These are phyloP conservation scores for Atta colombica DNA, from an alignment of 1,140 invertebrate genomes.

Conservation along the genomic window DNA sequence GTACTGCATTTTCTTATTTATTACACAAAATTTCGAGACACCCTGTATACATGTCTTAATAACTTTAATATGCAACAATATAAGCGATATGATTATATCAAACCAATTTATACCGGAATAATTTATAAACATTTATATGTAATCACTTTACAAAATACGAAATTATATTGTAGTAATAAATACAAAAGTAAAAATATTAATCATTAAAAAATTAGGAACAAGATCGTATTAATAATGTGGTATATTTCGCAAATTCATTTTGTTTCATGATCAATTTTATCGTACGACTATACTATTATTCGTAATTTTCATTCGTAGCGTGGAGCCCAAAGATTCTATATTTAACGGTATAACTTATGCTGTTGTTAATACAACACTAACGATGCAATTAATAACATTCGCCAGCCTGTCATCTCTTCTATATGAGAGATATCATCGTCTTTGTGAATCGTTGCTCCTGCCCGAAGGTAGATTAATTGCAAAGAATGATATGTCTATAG, in stretches of 20 bases:
- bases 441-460: constrained; percentile 59
- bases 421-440: constrained; percentile 60
- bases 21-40: too few species aligned
- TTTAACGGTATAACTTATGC: constrained; percentile 67
- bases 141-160: not conserved
- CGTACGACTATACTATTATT: not conserved
- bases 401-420: constrained; percentile 66
- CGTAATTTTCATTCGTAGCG: constrained; percentile 45
- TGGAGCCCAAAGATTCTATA: constrained; percentile 50
- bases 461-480: constrained; percentile 61
- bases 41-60: not conserved
- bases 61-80: not conserved
- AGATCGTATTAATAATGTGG: not conserved
- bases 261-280: constrained; percentile 2
- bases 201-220: not conserved
- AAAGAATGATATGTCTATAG: not conserved
- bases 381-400: constrained; percentile 73
- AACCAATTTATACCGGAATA: not conserved
- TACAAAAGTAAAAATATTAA: not conserved
- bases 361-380: constrained; percentile 64
- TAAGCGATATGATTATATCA: not conserved
- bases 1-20: too few species aligned
- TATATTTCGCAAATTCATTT: not conserved
- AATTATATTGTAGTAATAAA: not conserved
- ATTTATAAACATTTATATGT: not conserved